Percentiles rank a stretch among this genome's conserved stretches.
Conservation (phyloP, 2,797 vertebrate species). For the Morus bassanus region DNA sequence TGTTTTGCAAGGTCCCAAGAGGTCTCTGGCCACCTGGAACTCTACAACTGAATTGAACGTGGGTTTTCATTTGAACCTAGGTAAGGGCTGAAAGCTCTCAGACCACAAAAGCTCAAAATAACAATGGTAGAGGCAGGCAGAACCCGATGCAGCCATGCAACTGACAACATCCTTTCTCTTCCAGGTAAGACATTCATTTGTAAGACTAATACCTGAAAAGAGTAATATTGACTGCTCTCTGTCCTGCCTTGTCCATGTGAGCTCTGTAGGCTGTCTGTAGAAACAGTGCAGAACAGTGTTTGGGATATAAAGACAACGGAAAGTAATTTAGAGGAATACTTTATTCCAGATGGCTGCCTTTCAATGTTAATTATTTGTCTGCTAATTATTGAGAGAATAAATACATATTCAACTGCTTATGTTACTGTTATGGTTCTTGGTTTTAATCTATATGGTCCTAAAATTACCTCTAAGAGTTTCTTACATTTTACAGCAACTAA, state of each 20-base stretch:
- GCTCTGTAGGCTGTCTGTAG: not conserved
- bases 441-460: not conserved
- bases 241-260: not conserved
- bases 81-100: not conserved
- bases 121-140: not conserved
- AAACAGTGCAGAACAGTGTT: not conserved
- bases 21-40: not conserved
- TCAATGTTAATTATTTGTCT: not conserved
- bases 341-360: not conserved
- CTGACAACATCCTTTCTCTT: not conserved
- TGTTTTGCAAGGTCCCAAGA: not conserved
- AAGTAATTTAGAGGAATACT: not conserved
- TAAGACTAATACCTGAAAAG: not conserved
- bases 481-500: not conserved
- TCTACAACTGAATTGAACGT: not conserved
- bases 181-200: not conserved
- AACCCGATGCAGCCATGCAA: not conserved
- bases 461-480: not conserved
- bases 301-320: not conserved
- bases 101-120: not conserved
- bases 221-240: not conserved
- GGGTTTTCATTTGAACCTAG: not conserved
- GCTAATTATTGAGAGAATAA: not conserved
- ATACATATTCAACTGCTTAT: not conserved
- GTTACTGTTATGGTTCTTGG: not conserved